These are phyloP conservation scores for Hypocryptadius cinnamomeus DNA, from an alignment of 2,113 vertebrate species.

Conservation along the genomic window DNA sequence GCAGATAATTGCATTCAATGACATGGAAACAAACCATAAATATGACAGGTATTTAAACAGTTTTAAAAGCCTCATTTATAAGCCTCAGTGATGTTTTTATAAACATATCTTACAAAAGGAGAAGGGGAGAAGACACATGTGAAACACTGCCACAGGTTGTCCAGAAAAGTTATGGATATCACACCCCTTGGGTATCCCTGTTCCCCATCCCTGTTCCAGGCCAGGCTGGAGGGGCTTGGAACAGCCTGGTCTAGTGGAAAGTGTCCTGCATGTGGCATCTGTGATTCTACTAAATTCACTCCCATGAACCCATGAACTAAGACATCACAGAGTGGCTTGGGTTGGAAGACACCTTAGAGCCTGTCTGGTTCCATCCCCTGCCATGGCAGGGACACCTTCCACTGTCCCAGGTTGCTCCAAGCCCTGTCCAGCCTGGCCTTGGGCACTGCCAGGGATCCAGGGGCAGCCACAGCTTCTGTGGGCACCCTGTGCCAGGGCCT, in stretches of 20 bases:
- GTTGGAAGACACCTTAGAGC: neutral
- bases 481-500: neutral
- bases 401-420: neutral
- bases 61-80: neutral
- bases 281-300: neutral
- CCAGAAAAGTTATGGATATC: neutral
- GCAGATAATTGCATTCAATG: neutral
- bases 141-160: neutral
- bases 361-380: fast-evolving
- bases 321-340: neutral
- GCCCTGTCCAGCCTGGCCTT: neutral
- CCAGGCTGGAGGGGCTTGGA: neutral
- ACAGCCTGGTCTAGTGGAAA: neutral
- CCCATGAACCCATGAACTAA: neutral
- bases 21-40: neutral
- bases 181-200: neutral
- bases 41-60: neutral
- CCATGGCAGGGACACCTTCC: neutral
- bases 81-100: neutral
- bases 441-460: neutral
- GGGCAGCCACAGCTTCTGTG: neutral
- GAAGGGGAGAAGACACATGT: neutral
- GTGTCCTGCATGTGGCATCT: neutral
- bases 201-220: neutral
- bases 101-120: neutral